Evolutionary conservation across 2,797 vertebrate genomes (phyloP).

Genomic region (Sphenopsis melanotis): DNA sequence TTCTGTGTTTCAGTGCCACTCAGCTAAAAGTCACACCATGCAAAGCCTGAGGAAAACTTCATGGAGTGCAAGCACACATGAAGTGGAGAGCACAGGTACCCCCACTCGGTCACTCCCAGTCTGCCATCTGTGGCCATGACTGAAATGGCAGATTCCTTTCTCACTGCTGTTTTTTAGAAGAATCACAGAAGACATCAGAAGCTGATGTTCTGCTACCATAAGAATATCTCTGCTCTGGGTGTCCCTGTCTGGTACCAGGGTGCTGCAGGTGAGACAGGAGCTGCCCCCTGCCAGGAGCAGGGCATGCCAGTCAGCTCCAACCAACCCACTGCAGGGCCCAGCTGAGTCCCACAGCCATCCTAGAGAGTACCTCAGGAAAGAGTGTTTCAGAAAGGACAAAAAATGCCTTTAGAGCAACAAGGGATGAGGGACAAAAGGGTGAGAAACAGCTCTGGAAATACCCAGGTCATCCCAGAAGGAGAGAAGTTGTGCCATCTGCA

Average conservation of each 20-base stretch:
- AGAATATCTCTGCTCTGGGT: background rate
- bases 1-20: background rate
- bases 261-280: accelerated
- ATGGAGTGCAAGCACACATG: accelerated
- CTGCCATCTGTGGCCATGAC: background rate
- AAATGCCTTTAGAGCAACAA: background rate
- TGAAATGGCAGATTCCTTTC: background rate
- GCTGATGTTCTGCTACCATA: background rate
- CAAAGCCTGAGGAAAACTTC: background rate
- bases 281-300: background rate
- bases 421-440: accelerated
- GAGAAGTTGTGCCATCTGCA: background rate
- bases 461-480: background rate
- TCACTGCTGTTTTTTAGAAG: background rate
- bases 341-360: background rate
- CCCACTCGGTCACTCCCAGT: accelerated
- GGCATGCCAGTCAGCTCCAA: background rate
- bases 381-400: background rate
- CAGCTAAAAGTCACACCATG: background rate
- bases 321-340: accelerated
- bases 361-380: accelerated
- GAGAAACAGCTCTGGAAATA: background rate
- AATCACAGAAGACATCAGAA: background rate
- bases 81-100: accelerated
- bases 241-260: too few species aligned